Base-by-base conservation (phyloP, 2,797 vertebrate genomes). In the Tolypeutes matacus region DNA sequence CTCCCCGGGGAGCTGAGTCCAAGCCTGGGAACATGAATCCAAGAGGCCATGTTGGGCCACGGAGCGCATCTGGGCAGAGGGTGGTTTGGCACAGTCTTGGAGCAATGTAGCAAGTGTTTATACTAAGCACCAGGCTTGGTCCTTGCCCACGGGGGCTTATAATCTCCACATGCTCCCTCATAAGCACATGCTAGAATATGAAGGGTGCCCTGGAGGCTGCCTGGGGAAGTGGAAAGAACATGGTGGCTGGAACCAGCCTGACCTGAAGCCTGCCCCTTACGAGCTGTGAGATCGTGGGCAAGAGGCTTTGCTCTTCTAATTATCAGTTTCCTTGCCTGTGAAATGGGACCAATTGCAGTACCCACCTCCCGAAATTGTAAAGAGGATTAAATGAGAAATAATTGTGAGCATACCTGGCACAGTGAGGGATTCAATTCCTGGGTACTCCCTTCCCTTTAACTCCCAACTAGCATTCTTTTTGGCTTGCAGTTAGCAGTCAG, bases 1-100 rank as follows among this genome's bases (percentile, higher is more conserved):
- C 64, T 92, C 64, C 90, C 49, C 0, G n/a, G 94, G 92, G 60
- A 96, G 76, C 93, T 34, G 89, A 86, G 83, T 83, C 80, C 18
- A 56, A 69, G 65, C 27, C 64, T 65, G 64, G 75, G 86, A 49
- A 62, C 3, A 6, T 13, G 39, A 62, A 49, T 5, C 51, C 18
- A 6, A 42, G 36, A 7, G 18, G 60, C 23, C 31, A 12, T 20
- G 23, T 5, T 21, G 27, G 70, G 23, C 56, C 49, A 13, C 0
- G 36, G 13, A 42, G 31, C 0, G 0, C 13, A 1, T 13, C 31
- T 25, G 62, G 3, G 10, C 9, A 46, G 23, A 0, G 0, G 17
- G 39, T 34, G 18, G 36, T 3, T 36, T 12, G 12, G 0, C 14
- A 25, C 10, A 1, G 39, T 69, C 84, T 21, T 1, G 7, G 69